Evolutionary conservation across 2,113 vertebrate genomes (phyloP), one percentile per base, ranked within the genome.

Genomic region (Eurystomus gularis): DNA sequence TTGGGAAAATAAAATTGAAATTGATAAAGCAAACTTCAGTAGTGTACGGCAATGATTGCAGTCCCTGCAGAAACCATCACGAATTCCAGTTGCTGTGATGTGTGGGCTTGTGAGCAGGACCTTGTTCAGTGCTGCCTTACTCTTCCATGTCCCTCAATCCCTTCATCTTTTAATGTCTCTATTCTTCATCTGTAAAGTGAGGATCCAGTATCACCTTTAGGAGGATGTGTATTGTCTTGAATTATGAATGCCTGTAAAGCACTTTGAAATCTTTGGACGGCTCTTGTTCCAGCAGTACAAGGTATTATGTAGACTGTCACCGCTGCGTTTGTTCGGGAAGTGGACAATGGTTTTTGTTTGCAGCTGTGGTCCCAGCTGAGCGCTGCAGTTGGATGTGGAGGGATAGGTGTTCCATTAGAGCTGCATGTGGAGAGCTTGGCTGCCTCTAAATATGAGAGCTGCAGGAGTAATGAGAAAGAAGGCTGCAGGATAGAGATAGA

Each of bases 161-260:
- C 54, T 79, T 77, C 31, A 52, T 72, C 86, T 70, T 92, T 80
- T 77, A 90, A 73, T 90, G 58, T 33, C 49, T 87, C 60, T 64
- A 18, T 82, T 96, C 82, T 75, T 75, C 49, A 42, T 42, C 68
- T 92, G 58, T 70, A 58, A 89, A 91, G 51, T 10, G 17, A 77
- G 58, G 90, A 81, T 51, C 78, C 42, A 44, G 46, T 48, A 19
- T 94, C 13, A 29, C 80, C 44, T 93, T 73, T 57, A 90, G 68
- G 46, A 73, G 55, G 87, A 90, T 70, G 58, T 88, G 62, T 49
- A n/a, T 88, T 83, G 86, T 54, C 42, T 83, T 93, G 88, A 94
- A 81, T 88, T 82, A 88, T 86, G 68, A 66, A 94, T 83, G 87
- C 87, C 78, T 58, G 48, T 66, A 81, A 87, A 96, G 76, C 90